A percentile compares a stretch with the other conserved stretches of the same genome.
phyloP scores from a whole-genome alignment of 2,797 vertebrate genomes.

The Xerus rutilus region DNA sequence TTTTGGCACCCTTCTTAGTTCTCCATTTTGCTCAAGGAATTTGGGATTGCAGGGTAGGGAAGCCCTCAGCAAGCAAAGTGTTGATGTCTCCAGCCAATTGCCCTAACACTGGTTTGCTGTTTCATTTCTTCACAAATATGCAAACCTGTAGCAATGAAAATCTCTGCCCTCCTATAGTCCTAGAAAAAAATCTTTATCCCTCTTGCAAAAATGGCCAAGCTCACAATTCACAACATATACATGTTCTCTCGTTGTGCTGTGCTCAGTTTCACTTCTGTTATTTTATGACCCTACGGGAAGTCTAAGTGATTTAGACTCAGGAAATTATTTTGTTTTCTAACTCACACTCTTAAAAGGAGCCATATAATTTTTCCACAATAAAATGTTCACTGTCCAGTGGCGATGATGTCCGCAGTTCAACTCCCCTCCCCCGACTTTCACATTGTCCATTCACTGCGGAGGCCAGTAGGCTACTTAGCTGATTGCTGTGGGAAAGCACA shows the following conservation, averaged over 20 bases:
- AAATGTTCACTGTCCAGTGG: not conserved
- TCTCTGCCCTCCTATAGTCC: not conserved
- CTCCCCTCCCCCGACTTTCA: not conserved
- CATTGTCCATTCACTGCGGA: not conserved
- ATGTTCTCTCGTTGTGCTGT: not conserved
- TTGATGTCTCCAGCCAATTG: not conserved
- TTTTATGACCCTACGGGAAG: not conserved
- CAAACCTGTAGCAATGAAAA: not conserved
- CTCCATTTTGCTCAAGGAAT: not conserved
- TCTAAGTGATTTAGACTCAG: not conserved
- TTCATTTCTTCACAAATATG: not conserved
- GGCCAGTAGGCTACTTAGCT: fast-evolving
- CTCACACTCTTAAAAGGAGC: not conserved
- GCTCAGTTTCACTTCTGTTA: not conserved
- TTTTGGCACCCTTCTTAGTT: not conserved
- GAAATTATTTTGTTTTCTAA: not conserved
- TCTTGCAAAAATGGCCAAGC: not conserved
- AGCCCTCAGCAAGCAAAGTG: not conserved
- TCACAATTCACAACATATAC: not conserved
- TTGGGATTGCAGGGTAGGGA: not conserved
- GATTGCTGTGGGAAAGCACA: not conserved
- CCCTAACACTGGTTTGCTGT: not conserved
- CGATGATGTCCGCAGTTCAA: not conserved
- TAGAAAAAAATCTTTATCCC: not conserved
- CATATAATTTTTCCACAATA: not conserved